Conservation (phyloP, 2,113 vertebrate genomes). For the Sciurus niger region DNA sequence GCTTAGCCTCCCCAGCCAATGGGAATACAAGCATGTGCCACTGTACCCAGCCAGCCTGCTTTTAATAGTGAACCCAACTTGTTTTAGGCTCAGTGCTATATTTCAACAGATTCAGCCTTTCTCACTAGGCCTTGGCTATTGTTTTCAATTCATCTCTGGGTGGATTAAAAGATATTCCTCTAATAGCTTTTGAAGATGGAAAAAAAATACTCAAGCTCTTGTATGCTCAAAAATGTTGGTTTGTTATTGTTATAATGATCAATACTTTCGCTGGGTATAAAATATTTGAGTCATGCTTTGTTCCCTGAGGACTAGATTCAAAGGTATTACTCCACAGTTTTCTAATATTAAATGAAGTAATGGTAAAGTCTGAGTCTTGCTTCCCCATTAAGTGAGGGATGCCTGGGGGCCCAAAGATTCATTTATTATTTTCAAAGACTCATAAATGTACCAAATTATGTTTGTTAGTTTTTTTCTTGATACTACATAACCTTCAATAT, state of each 20-base stretch:
- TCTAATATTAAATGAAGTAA: not conserved
- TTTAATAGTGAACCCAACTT: not conserved
- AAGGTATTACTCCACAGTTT: not conserved
- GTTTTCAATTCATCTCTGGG: constrained; percentile 1
- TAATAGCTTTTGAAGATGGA: not conserved
- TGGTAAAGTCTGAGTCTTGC: not conserved
- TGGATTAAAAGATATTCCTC: not conserved
- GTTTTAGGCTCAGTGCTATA: not conserved
- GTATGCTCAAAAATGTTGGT: not conserved
- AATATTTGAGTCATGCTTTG: not conserved
- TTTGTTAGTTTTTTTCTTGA: not conserved
- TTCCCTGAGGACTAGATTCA: not conserved
- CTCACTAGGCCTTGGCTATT: not conserved
- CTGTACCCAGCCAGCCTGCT: too few species aligned
- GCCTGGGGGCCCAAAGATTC: not conserved
- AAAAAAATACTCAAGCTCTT: constrained; percentile 29
- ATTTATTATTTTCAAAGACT: constrained; percentile 14
- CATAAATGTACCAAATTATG: not conserved
- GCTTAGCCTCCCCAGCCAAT: too few species aligned
- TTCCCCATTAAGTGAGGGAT: not conserved
- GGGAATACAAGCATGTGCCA: too few species aligned
- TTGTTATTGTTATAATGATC: not conserved
- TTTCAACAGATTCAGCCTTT: not conserved
- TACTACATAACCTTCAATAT: not conserved
- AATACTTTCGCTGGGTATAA: constrained; percentile 48